These are phyloP conservation scores for Nemapogon koenigi DNA, from an alignment of 2,888 invertebrate genomes.

Conservation along the genomic window DNA sequence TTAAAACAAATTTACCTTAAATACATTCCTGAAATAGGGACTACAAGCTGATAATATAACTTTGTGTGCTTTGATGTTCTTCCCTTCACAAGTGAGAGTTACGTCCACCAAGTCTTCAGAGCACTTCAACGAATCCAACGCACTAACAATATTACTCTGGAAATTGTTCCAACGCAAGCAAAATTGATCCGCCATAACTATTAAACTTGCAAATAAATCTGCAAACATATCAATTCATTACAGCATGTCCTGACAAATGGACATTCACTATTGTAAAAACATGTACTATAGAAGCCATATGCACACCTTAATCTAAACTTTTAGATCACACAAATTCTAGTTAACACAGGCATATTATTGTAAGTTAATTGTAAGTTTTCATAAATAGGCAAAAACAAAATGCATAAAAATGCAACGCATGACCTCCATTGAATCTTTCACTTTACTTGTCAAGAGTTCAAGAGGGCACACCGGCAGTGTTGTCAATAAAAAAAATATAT, in stretches of 20 bases:
- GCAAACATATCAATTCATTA: not conserved
- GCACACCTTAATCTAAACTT: conserved; percentile 24
- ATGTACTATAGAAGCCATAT: not conserved
- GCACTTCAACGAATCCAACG: conserved; percentile 71
- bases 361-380: conserved; percentile 8
- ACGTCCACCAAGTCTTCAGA: conserved; percentile 77
- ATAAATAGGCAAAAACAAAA: conserved; percentile 22
- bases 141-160: conserved; percentile 72
- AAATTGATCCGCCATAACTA: conserved; percentile 68
- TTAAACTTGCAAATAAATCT: conserved; percentile 9
- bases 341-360: conserved; percentile 12
- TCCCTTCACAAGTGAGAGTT: conserved; percentile 75
- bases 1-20: conserved; percentile 76
- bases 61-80: conserved; percentile 76
- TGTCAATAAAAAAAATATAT: too few relatives aligned
- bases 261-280: conserved; percentile 2
- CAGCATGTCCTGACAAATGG: not conserved
- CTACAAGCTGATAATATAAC: conserved; percentile 78
- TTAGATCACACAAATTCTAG: not conserved
- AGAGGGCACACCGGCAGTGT: conserved; percentile 9
- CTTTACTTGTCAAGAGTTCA: conserved; percentile 20
- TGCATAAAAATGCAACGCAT: conserved; percentile 57
- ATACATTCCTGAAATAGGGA: conserved; percentile 76
- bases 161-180: conserved; percentile 80
- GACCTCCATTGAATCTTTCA: conserved; percentile 57